Evolutionary conservation across 2,888 invertebrate species (phyloP), one percentile per base, ranked within the genome.

Genomic region (Andrena haemorrhoa): DNA sequence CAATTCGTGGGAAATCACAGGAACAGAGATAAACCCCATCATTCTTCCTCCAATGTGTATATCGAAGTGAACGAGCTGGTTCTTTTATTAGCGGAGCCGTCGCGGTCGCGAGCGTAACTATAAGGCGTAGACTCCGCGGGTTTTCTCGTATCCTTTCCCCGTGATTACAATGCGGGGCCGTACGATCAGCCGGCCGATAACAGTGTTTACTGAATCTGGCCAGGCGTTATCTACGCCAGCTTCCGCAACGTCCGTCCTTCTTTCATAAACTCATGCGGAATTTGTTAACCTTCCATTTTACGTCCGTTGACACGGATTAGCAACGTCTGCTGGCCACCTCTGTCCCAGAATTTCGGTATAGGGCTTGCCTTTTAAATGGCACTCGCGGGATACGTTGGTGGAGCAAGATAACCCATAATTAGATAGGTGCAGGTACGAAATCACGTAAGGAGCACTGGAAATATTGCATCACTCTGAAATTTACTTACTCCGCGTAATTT

Each of bases 201-300:
- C 83, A 76, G 83, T 83, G 83, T 86, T 86, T 86, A 83, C 83
- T 61, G 83, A 78, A 86, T 80, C 83, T 74, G 80, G 71, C 77
- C 68, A 75, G 70, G 47, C 78, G 79, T 86, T 86, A 86, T 85
- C 85, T 86, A 56, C 75, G 66, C 73, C 75, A 73, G 79, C 79
- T 86, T 86, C 86, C 85, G 83, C 80, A 80, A 85, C 74, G 80
- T 85, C 74, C 83, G 77, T 64, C 75, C 61, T 74, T 82, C 85
- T 80, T 85, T 79, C 75, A 60, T 64, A 80, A 80, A 61, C 49
- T 47, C 51, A 31, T 53, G 35, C n/a, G 58, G 33, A 79, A 82
- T 75, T 79, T 58, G 77, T 75, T 75, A 75, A 70, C 58, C 69
- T 70, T 69, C 56, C 47, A 26, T 70, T 77, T 41, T 56, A 47